Percentiles rank a stretch among this genome's conserved stretches.
Evolutionary conservation across 2,797 vertebrate genomes (phyloP).

Genomic region (Erithacus rubecula): DNA sequence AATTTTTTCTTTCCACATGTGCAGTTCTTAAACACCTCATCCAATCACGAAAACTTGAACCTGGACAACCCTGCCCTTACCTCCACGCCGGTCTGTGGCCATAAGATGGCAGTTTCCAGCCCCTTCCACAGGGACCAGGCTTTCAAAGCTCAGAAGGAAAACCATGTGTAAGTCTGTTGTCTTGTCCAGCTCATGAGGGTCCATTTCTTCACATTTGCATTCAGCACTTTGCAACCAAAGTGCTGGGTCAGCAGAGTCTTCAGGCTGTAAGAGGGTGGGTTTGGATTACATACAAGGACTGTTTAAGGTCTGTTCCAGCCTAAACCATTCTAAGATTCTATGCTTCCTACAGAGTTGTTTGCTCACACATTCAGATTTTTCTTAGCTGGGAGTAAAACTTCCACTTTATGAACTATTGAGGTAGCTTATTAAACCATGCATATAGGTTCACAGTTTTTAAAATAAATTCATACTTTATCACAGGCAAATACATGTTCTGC

Average conservation of each 20-base stretch:
- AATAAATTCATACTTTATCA: not conserved
- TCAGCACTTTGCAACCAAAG: not conserved
- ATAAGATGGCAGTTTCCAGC: slow-evolving; percentile 81
- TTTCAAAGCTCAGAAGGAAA: slow-evolving; percentile 89
- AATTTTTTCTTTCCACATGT: slow-evolving; percentile 35
- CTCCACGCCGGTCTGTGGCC: slow-evolving; percentile 82
- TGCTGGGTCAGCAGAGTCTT: not conserved
- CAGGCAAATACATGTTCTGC: not conserved
- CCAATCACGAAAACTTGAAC: slow-evolving; percentile 85
- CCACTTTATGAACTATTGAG: not conserved
- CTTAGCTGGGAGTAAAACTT: not conserved
- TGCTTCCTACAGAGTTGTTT: not conserved
- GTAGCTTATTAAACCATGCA: not conserved
- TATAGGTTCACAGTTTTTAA: not conserved
- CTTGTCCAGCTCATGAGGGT: accelerated
- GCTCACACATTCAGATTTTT: not conserved
- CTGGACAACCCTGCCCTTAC: slow-evolving; percentile 82
- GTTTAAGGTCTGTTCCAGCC: not conserved
- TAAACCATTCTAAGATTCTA: not conserved
- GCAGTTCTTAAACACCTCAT: slow-evolving; percentile 92
- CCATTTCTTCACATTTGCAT: not conserved
- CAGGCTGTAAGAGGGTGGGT: not conserved
- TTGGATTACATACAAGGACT: not conserved
- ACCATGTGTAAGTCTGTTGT: slow-evolving; percentile 83
- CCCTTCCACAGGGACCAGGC: slow-evolving; percentile 82